Evolutionary conservation across 2,113 vertebrate genomes (phyloP), one percentile per base, ranked within the genome.

Genomic region (Azemiops feae): DNA sequence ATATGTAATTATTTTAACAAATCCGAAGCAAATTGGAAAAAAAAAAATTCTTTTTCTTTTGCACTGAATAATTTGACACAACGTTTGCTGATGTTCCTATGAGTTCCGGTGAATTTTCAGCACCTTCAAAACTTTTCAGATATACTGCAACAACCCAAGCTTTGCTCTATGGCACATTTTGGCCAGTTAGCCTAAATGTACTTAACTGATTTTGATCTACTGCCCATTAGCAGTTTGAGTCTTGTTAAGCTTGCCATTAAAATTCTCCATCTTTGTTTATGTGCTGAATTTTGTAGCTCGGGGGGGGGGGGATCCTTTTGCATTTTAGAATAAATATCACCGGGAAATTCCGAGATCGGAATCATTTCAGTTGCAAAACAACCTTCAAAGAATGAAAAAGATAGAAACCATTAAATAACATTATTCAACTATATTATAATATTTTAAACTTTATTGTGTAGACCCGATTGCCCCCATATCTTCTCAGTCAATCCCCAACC

Each of bases 301-400:
- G 89, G 23, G 57, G 23, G 22, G 2, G 57, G 7, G 23, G 6
- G 3, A 94, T 20, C 50, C 86, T 89, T 0, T 10, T 0, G 0
- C 39, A 93, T 93, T 88, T 69, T 5, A 92, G 47, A 91, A 53
- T 91, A 89, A 0, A 1, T 2, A 0, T 5, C 0, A 0, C 14
- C 89, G 74, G 91, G 47, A 85, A 45, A 85, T 0, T 9, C 8
- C 3, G 9, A 1, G 43, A 9, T 22, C 86, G 90, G 94, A 92
- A 57, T 98, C 97, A 99, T 94, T 99, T 99, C 96, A 99, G 94
- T 85, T 99, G 99, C 94, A 98, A 95, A 74, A 99, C 97, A 93
- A 99, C 98, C 99, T 99, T 91, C 91, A 97, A 96, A 94, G 27
- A 92, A 96, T 25, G 34, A 96, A 93, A 53, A 39, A 87, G 16